A percentile compares a stretch with the other conserved stretches of the same genome.
These are phyloP conservation scores for Tor tambroides DNA, from an alignment of 2,113 vertebrate species.

Conservation along the genomic window DNA sequence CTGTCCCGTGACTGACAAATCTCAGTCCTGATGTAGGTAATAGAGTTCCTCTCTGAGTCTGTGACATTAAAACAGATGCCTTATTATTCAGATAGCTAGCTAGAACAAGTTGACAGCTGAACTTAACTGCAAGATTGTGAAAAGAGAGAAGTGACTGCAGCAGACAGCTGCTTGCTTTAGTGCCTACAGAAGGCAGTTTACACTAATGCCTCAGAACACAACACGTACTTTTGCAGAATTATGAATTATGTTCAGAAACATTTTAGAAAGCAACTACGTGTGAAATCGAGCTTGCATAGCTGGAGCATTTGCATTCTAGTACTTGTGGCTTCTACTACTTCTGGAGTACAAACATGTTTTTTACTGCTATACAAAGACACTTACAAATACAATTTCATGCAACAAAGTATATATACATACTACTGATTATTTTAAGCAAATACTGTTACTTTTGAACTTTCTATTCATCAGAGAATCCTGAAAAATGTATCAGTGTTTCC, in stretches of 20 bases:
- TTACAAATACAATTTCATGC: neutral
- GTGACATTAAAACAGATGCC: neutral
- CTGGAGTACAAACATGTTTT: neutral
- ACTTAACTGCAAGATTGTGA: neutral
- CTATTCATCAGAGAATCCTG: too few species aligned
- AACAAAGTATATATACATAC: neutral
- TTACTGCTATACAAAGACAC: neutral
- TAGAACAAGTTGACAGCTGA: neutral
- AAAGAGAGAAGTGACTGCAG: neutral
- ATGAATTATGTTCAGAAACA: neutral
- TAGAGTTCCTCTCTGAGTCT: neutral
- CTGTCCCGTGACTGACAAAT: neutral
- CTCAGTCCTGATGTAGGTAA: neutral
- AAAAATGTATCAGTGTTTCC: too few species aligned
- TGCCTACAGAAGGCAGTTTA: neutral
- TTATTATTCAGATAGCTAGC: neutral
- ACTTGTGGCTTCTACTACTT: neutral
- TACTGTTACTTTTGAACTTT: too few species aligned
- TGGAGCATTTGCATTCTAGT: neutral
- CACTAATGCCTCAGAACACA: neutral
- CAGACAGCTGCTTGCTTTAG: neutral
- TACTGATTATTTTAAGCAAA: neutral
- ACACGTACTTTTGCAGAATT: neutral
- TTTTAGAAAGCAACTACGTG: neutral
- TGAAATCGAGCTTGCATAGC: neutral